These are phyloP conservation scores for Odocoileus virginianus DNA, from an alignment of 2,113 vertebrate species.

Conservation along the genomic window DNA sequence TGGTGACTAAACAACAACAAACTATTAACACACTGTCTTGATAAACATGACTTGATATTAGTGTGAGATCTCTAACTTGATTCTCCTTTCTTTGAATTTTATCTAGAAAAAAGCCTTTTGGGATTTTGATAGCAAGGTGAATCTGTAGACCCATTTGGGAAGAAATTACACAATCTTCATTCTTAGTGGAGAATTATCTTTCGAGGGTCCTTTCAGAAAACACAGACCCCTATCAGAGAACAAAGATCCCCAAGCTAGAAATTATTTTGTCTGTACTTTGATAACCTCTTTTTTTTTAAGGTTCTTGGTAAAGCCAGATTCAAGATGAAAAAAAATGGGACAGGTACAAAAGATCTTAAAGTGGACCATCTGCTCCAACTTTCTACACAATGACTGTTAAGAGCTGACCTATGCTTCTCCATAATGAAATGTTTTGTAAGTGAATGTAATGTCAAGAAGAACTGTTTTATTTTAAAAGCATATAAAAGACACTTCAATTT, in stretches of 20 bases:
- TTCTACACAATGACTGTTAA: background rate
- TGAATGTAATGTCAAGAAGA: background rate
- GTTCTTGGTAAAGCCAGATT: background rate
- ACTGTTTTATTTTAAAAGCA: background rate
- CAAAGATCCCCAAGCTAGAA: background rate
- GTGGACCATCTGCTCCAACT: background rate
- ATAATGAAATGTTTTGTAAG: background rate
- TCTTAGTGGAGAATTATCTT: background rate
- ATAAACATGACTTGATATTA: background rate
- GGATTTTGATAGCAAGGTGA: background rate
- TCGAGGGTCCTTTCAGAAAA: background rate
- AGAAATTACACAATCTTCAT: background rate
- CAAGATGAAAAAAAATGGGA: background rate
- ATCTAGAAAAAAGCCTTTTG: background rate
- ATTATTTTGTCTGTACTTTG: background rate
- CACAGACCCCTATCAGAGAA: background rate
- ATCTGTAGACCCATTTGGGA: background rate
- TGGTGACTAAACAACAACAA: background rate
- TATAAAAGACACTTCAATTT: background rate
- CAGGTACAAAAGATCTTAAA: background rate
- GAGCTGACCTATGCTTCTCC: background rate
- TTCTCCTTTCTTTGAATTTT: slow-evolving; percentile 14
- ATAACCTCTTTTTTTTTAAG: background rate
- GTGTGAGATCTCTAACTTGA: background rate
- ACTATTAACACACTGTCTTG: background rate